phyloP scores from a whole-genome alignment of 2,888 invertebrate species.

The Drosophila pseudotalamancana region DNA sequence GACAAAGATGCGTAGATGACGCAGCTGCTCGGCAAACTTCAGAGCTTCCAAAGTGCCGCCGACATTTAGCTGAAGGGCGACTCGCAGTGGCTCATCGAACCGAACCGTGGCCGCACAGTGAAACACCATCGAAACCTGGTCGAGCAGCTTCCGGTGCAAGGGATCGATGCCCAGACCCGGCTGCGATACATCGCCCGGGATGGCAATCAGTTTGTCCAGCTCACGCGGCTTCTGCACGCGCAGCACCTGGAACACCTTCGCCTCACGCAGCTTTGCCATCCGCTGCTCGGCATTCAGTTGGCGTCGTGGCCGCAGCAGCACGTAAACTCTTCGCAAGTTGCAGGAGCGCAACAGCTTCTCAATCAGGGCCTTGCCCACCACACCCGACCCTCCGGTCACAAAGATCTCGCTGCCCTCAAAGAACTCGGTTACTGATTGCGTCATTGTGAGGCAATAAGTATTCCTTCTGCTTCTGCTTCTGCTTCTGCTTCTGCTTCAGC shows the following conservation, averaged over 20 bases:
- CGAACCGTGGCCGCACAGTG: constrained; percentile 92
- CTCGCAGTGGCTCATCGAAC: constrained; percentile 91
- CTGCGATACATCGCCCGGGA: constrained; percentile 73
- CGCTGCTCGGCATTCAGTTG: constrained; percentile 88
- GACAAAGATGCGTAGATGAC: constrained; percentile 86
- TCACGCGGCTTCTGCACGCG: constrained; percentile 62
- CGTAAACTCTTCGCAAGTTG: constrained; percentile 89
- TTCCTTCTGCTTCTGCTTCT: neutral
- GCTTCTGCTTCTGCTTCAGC: neutral
- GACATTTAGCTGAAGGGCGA: constrained; percentile 87
- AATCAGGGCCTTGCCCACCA: constrained; percentile 94
- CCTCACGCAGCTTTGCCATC: constrained; percentile 86
- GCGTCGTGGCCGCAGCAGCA: constrained; percentile 90
- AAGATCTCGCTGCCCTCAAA: constrained; percentile 89
- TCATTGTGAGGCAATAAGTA: constrained; percentile 1
- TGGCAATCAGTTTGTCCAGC: constrained; percentile 68
- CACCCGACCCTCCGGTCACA: constrained; percentile 93
- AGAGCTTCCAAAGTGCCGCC: constrained; percentile 88
- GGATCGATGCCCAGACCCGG: constrained; percentile 73
- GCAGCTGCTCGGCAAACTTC: constrained; percentile 86
- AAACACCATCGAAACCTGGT: constrained; percentile 88
- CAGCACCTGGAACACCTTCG: constrained; percentile 72
- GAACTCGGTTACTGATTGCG: constrained; percentile 83
- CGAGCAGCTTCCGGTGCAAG: constrained; percentile 50
- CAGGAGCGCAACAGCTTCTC: constrained; percentile 95